A percentile compares a stretch with the other conserved stretches of the same genome.
phyloP scores from a whole-genome alignment of 2,888 invertebrate species.

The Drosophila phalerata region DNA sequence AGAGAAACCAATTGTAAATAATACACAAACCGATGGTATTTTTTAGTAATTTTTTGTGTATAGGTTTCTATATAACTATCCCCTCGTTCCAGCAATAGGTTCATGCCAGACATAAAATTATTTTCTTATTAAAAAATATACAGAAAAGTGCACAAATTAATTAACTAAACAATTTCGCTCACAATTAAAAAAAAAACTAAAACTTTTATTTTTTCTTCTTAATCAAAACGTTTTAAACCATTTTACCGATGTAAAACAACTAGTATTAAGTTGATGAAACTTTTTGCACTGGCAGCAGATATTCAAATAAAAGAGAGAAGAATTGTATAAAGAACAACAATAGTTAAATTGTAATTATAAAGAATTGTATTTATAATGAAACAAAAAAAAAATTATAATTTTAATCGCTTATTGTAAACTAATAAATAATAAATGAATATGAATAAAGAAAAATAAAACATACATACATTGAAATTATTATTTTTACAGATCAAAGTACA shows the following conservation, averaged over 20 bases:
- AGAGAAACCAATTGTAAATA: slow-evolving; percentile 70
- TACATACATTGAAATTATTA: slow-evolving; percentile 7
- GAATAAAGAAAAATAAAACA: slow-evolving; percentile 67
- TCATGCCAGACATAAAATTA: slow-evolving; percentile 76
- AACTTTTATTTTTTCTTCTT: slow-evolving; percentile 80
- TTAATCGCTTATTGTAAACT: slow-evolving; percentile 83
- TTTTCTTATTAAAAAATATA: slow-evolving; percentile 58
- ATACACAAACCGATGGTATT: slow-evolving; percentile 59
- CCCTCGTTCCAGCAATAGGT: slow-evolving; percentile 33
- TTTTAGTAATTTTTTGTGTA: slow-evolving; percentile 72
- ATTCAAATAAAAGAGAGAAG: slow-evolving; percentile 40
- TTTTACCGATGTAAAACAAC: slow-evolving; percentile 27
- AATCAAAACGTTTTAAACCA: slow-evolving; percentile 28
- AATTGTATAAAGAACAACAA: slow-evolving; percentile 81
- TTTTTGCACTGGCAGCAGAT: slow-evolving; percentile 84
- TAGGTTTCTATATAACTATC: slow-evolving; percentile 52
- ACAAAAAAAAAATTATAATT: slow-evolving; percentile 60
- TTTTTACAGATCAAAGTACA: neutral
- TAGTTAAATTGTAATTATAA: slow-evolving; percentile 84
- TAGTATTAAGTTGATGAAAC: slow-evolving; percentile 64
- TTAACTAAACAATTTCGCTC: slow-evolving; percentile 53
- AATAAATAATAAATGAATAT: slow-evolving; percentile 80
- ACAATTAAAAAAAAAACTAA: slow-evolving; percentile 50
- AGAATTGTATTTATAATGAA: slow-evolving; percentile 73
- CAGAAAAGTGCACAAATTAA: slow-evolving; percentile 48